These are phyloP conservation scores for Troglohyphantes excavatus DNA, from an alignment of 2,888 invertebrate species.

Conservation along the genomic window DNA sequence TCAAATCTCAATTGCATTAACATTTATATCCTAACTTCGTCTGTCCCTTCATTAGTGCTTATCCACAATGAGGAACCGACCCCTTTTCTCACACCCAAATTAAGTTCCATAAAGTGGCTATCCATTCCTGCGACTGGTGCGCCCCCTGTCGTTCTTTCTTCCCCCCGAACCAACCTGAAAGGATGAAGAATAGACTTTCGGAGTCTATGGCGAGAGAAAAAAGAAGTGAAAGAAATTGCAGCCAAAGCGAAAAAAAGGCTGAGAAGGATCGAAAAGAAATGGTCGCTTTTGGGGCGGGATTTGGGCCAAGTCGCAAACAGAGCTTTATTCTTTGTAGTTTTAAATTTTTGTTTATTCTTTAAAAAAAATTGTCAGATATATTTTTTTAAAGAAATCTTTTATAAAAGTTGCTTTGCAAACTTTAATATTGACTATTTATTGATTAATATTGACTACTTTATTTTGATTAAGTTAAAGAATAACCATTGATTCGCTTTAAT, in stretches of 20 bases:
- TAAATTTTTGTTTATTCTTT: too few relatives aligned
- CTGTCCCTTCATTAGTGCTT: neutral
- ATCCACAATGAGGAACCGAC: neutral
- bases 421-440: too few relatives aligned
- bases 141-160: slow-evolving; percentile 20
- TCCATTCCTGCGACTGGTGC: slow-evolving; percentile 20
- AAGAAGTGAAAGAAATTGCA: slow-evolving; percentile 21
- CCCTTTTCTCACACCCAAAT: slow-evolving; percentile 34
- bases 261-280: slow-evolving; percentile 5
- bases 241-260: neutral
- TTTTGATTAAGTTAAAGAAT: too few relatives aligned
- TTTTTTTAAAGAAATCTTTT: too few relatives aligned
- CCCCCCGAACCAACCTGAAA: neutral
- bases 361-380: too few relatives aligned
- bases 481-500: too few relatives aligned
- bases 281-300: slow-evolving; percentile 15
- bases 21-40: too few relatives aligned
- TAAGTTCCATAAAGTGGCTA: slow-evolving; percentile 57
- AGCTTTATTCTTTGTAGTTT: too few relatives aligned
- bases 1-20: too few relatives aligned
- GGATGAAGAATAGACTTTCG: slow-evolving; percentile 45
- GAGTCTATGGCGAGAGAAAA: neutral
- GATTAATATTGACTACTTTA: too few relatives aligned
- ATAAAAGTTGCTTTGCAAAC: too few relatives aligned
- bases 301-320: too few relatives aligned